phyloP scores from a whole-genome alignment of 2,888 invertebrate species.

The Tortrix viridana region DNA sequence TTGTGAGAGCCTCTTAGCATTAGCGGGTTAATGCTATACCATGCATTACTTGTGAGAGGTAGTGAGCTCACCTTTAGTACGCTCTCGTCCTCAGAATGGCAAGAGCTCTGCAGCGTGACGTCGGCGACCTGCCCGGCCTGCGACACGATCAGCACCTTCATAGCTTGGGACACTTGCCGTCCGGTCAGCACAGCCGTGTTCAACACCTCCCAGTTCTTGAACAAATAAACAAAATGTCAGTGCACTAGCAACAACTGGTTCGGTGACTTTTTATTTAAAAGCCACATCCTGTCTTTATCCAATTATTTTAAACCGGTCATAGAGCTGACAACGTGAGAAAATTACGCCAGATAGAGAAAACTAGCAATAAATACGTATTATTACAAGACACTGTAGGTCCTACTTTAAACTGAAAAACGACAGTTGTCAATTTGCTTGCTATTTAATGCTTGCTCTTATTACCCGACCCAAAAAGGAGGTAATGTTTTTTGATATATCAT shows the following conservation, averaged over 20 bases:
- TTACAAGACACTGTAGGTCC: too few relatives aligned
- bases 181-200: conserved; percentile 98
- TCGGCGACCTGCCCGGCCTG: conserved; percentile 97
- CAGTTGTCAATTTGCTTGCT: too few relatives aligned
- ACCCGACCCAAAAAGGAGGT: too few relatives aligned
- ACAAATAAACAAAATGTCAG: conserved; percentile 42
- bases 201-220: conserved; percentile 96
- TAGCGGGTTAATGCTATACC: conserved; percentile 29
- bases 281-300: conserved; percentile 26
- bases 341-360: background rate
- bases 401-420: too few relatives aligned
- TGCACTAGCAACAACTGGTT: background rate
- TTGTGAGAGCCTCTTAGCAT: conserved; percentile 23
- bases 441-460: too few relatives aligned
- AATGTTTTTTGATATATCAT: too few relatives aligned
- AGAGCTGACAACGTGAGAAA: conserved; percentile 21
- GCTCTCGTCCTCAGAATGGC: conserved; percentile 97
- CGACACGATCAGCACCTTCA: conserved; percentile 97
- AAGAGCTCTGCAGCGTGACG: conserved; percentile 96
- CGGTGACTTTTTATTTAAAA: conserved; percentile 11
- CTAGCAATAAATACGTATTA: too few relatives aligned
- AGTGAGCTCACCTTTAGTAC: conserved; percentile 92
- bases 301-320: conserved; percentile 28
- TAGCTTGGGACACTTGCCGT: conserved; percentile 95
- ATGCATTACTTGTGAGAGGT: conserved; percentile 26